Evolutionary conservation across 2,888 invertebrate genomes (phyloP).

Genomic region (Opisthograptis luteolata): DNA sequence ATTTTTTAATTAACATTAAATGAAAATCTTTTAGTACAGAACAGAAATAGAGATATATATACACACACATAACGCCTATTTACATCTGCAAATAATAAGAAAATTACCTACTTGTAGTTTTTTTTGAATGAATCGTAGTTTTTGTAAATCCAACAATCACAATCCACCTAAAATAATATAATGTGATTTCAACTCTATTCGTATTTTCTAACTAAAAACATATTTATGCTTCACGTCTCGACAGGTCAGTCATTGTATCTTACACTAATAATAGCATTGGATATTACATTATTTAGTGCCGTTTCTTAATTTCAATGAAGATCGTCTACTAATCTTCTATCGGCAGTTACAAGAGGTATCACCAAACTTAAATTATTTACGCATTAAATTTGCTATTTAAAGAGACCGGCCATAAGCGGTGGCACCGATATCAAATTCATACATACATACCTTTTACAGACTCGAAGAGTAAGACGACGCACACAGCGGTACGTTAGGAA

Average conservation of each 20-base stretch:
- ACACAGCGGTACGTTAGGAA: background rate
- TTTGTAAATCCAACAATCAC: background rate
- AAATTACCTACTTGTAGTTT: too few relatives aligned
- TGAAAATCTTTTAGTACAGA: too few relatives aligned
- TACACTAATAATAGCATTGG: background rate
- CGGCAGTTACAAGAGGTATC: too few relatives aligned
- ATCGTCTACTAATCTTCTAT: too few relatives aligned
- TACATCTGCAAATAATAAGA: too few relatives aligned
- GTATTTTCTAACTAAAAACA: background rate
- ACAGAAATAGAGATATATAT: too few relatives aligned
- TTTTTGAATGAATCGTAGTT: too few relatives aligned
- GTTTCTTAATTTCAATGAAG: background rate
- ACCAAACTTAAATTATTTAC: too few relatives aligned
- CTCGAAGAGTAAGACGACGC: background rate
- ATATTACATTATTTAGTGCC: conserved; percentile 17
- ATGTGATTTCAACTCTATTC: conserved; percentile 2
- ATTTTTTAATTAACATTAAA: too few relatives aligned
- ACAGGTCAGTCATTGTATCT: background rate
- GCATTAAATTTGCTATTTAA: too few relatives aligned
- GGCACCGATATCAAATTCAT: background rate
- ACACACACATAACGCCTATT: too few relatives aligned
- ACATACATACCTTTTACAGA: background rate
- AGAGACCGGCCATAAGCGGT: too few relatives aligned
- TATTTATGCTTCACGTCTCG: conserved; percentile 2
- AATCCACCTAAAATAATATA: background rate